Percentiles rank a stretch among this genome's conserved stretches.
Evolutionary conservation across 2,888 invertebrate genomes (phyloP).

Genomic region (Furcula furcula): DNA sequence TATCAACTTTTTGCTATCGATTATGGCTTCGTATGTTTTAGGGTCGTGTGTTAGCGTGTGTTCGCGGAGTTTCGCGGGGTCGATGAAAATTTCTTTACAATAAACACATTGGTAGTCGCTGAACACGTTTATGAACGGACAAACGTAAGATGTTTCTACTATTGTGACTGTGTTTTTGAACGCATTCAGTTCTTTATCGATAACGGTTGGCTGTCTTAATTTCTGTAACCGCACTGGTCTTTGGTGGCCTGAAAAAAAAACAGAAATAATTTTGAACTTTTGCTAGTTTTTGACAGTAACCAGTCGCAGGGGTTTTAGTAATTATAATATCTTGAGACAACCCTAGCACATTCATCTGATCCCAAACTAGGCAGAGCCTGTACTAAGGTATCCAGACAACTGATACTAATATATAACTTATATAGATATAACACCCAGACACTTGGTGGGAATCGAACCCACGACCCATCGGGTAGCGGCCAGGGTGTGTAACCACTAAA

Average conservation of each 20-base stretch:
- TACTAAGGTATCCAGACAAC: too few relatives aligned
- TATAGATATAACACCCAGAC: too few relatives aligned
- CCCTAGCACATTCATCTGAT: background rate
- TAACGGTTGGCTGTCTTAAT: slow-evolving; percentile 1
- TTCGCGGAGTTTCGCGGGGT: slow-evolving; percentile 45
- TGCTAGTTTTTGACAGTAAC: background rate
- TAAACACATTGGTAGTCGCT: slow-evolving; percentile 55
- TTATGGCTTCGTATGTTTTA: slow-evolving; percentile 30
- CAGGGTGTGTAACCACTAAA: too few relatives aligned
- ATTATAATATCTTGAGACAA: background rate
- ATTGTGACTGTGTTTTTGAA: slow-evolving; percentile 44
- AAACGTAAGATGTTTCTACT: slow-evolving; percentile 52
- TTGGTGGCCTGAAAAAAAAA: slow-evolving; percentile 6
- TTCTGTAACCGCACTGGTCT: slow-evolving; percentile 1
- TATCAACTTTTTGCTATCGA: slow-evolving; percentile 38
- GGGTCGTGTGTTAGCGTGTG: slow-evolving; percentile 56
- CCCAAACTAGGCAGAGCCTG: slow-evolving; percentile 5
- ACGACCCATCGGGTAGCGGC: too few relatives aligned
- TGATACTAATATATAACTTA: too few relatives aligned
- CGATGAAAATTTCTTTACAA: slow-evolving; percentile 53
- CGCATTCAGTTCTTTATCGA: slow-evolving; percentile 27
- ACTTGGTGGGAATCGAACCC: too few relatives aligned
- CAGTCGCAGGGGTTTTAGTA: background rate
- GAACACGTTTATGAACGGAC: slow-evolving; percentile 53
- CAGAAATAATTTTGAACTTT: background rate